Conservation (phyloP, 1,140 invertebrate species). For the Anastatus disparis region DNA sequence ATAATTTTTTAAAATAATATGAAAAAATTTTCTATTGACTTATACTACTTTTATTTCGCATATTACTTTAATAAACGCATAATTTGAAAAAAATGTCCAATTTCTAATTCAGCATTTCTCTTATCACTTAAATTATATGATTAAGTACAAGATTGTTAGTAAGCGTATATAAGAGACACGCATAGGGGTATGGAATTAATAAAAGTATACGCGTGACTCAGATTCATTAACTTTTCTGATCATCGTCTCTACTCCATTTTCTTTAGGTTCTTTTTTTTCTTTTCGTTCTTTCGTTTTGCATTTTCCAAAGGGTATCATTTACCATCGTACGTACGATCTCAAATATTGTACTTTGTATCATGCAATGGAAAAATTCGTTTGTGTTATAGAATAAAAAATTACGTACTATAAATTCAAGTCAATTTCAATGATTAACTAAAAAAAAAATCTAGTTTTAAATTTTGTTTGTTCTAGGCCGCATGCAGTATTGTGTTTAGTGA, state of each 20-base stretch:
- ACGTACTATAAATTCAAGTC: neutral
- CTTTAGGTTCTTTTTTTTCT: neutral
- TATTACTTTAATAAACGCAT: no score
- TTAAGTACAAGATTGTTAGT: neutral
- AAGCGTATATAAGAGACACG: neutral
- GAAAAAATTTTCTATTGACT: neutral
- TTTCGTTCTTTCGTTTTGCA: neutral
- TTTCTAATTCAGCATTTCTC: no score
- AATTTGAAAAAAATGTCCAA: no score
- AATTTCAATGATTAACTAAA: no score
- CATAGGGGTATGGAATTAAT: neutral
- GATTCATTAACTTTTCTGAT: constrained; percentile 19
- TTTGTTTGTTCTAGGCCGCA: neutral
- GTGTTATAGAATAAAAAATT: no score
- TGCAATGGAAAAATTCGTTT: no score
- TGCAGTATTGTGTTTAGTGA: no score
- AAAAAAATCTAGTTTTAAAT: no score
- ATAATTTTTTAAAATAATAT: neutral
- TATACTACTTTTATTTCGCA: neutral
- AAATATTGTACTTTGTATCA: no score
- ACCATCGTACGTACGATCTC: neutral
- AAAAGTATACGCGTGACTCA: constrained; percentile 12
- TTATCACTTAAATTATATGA: constrained; percentile 13
- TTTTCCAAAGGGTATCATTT: neutral
- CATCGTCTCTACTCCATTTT: neutral